These are phyloP conservation scores for Pica pica DNA, from an alignment of 2,113 vertebrate genomes.

Conservation along the genomic window DNA sequence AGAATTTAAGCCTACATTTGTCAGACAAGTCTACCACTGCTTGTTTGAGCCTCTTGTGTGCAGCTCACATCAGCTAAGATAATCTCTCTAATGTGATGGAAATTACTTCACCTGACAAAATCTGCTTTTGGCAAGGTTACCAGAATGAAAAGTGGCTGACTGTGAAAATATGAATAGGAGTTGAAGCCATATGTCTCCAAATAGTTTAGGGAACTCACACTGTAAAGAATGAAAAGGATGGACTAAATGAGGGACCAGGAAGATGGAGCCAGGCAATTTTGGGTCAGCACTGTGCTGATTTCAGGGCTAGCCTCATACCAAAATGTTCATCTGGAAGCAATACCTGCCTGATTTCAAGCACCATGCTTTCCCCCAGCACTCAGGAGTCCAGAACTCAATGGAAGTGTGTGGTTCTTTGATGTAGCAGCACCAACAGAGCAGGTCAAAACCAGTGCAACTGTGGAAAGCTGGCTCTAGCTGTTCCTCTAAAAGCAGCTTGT, in stretches of 20 bases:
- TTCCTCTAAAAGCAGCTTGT: neutral
- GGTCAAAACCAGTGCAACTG: neutral
- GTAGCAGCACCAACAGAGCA: neutral
- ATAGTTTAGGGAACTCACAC: neutral
- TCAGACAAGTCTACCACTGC: neutral
- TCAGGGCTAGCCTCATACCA: neutral
- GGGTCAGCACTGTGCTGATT: neutral
- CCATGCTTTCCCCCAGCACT: neutral
- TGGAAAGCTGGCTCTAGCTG: neutral
- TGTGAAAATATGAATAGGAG: neutral
- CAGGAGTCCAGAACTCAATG: neutral
- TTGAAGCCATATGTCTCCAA: neutral
- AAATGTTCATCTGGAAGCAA: neutral
- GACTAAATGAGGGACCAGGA: neutral
- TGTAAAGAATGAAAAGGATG: neutral
- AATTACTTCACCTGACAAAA: slow-evolving; percentile 43
- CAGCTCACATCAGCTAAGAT: neutral
- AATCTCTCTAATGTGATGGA: slow-evolving; percentile 42
- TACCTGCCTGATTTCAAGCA: neutral
- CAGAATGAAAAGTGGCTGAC: slow-evolving; percentile 9
- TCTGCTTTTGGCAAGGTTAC: slow-evolving; percentile 40
- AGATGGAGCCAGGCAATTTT: neutral
- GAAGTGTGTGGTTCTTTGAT: neutral
- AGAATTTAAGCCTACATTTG: slow-evolving; percentile 16
- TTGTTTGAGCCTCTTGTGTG: neutral